Base-by-base conservation (phyloP, 1,140 invertebrate species). In the Heliothis virescens region DNA sequence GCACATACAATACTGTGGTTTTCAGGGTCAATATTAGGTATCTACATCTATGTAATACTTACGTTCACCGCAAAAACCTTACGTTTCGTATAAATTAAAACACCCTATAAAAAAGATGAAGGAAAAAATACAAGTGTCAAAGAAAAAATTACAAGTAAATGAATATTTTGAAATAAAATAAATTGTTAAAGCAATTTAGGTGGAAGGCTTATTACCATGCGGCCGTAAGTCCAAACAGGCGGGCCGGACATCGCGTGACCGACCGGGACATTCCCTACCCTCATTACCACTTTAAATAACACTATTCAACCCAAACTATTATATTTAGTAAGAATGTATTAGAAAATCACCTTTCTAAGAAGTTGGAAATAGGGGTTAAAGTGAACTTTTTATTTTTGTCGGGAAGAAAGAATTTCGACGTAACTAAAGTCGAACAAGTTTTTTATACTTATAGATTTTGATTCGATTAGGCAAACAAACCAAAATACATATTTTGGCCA, bases 271-370 rank as follows among this genome's bases (percentile, higher is more conserved):
- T 79, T 79, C 69, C 78, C 69, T 69, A 63, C 65, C 57, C 47
- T 53, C 78, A 79, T 79, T 79, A 79, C 69, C 57, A 73, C 78
- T 79, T 73, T 79, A 78, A 78, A 78, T 78, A 57, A 78, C 62
- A 78, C 75, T 57, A 69, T 78, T 78, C 62, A 78, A 29, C 34
- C 62, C 74, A 63, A 65, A 76, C 74, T 77, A 77, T 77, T 65
- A 41, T 62, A 77, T 77, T 77, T 62, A 65, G 60, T 77, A 34
- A 77, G 63, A 77, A 77, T 59, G 60, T 52, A 53, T 60, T 74
- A 74, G 55, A 60, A 65, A 77, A 77, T 52, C 53, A 65, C 26
- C 26, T 47, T 63, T 77, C 60, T 65, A 29, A 63, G 74, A 77
- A 65, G 7, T 55, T 73, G 47, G 53, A 13, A 59, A 34, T n/a